Percentiles rank a stretch among this genome's conserved stretches.
phyloP scores from a whole-genome alignment of 2,797 vertebrate species.

The Hephaestus fuliginosus region DNA sequence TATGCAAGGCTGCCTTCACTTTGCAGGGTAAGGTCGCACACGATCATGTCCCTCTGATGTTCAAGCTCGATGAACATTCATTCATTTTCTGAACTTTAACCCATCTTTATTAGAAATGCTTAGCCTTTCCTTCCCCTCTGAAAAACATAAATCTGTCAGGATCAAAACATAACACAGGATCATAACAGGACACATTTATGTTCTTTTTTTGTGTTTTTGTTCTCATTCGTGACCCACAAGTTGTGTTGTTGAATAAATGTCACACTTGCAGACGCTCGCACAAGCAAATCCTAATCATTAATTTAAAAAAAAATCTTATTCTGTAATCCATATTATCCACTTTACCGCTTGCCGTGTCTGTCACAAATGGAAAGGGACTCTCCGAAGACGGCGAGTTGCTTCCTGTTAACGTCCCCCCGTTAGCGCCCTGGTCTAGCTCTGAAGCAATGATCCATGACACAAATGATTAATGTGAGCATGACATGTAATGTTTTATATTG shows the following conservation, averaged over 20 bases:
- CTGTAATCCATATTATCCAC: constrained; percentile 40
- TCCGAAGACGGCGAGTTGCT: constrained; percentile 34
- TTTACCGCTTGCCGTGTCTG: constrained; percentile 38
- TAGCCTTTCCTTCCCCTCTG: constrained; percentile 26
- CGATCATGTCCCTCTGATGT: neutral
- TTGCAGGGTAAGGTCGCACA: neutral
- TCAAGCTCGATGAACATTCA: constrained; percentile 17
- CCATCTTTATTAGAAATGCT: neutral
- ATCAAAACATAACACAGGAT: too few relatives aligned
- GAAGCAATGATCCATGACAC: constrained; percentile 76
- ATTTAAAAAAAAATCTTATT: constrained; percentile 32
- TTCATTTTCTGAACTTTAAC: constrained; percentile 47
- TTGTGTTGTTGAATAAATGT: constrained; percentile 22
- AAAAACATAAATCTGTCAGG: constrained; percentile 49
- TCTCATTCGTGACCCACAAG: neutral
- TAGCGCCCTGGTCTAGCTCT: constrained; percentile 38
- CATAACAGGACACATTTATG: neutral
- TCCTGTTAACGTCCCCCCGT: constrained; percentile 47
- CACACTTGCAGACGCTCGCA: constrained; percentile 5
- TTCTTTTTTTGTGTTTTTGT: neutral
- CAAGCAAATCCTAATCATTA: constrained; percentile 30
- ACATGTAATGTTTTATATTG: constrained; percentile 76
- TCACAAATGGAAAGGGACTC: constrained; percentile 45
- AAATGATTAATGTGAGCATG: constrained; percentile 78
- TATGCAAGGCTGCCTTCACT: constrained; percentile 7